These are phyloP conservation scores for Orthosia cruda DNA, from an alignment of 2,888 invertebrate genomes.

Conservation along the genomic window DNA sequence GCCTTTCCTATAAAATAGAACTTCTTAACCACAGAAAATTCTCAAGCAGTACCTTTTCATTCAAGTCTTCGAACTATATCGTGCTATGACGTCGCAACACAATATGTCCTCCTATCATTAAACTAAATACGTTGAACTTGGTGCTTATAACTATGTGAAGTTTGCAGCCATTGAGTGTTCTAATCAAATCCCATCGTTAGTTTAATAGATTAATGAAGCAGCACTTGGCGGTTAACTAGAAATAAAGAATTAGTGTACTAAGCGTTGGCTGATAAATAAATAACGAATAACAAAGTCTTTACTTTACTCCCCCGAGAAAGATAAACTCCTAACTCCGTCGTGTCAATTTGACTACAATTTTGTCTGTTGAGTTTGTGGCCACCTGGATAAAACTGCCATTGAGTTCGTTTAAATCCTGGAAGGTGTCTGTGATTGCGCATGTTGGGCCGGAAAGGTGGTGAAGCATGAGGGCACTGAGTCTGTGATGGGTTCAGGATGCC, in stretches of 20 bases:
- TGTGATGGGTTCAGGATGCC: too few relatives aligned
- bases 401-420: too few relatives aligned
- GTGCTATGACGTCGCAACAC: background rate
- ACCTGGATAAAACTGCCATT: too few relatives aligned
- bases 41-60: background rate
- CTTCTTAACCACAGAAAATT: background rate
- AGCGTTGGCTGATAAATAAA: background rate
- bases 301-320: background rate
- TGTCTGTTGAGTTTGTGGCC: too few relatives aligned
- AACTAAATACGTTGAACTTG: constrained; percentile 8
- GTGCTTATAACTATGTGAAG: background rate
- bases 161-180: background rate
- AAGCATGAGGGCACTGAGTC: too few relatives aligned
- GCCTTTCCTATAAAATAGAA: too few relatives aligned
- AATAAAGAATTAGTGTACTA: too few relatives aligned
- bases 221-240: too few relatives aligned
- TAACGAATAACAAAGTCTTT: background rate
- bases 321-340: background rate
- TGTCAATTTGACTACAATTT: too few relatives aligned
- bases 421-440: too few relatives aligned
- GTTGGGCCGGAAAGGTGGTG: too few relatives aligned
- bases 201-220: constrained; percentile 2
- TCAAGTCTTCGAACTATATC: background rate
- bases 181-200: constrained; percentile 1
- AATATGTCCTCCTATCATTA: background rate